Percentiles rank a stretch among this genome's conserved stretches.
These are phyloP conservation scores for Apteryx mantelli DNA, from an alignment of 2,113 vertebrate genomes.

Conservation along the genomic window DNA sequence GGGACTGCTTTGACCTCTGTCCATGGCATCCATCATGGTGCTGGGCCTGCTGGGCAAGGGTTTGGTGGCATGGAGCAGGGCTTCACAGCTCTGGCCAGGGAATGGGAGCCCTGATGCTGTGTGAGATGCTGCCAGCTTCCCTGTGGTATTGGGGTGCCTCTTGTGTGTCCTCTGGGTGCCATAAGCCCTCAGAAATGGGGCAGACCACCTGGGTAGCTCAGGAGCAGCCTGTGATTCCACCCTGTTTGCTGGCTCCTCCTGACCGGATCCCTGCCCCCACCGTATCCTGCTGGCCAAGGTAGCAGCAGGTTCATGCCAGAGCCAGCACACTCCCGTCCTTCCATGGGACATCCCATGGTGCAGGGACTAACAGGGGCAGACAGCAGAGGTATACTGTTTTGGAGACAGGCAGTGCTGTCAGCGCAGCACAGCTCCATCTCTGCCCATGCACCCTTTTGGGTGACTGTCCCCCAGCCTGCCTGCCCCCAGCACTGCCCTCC, in stretches of 20 bases:
- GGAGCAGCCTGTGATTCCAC: neutral
- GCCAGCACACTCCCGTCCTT: accelerated
- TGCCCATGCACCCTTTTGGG: neutral
- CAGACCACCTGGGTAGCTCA: neutral
- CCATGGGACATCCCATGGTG: neutral
- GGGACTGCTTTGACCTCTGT: neutral
- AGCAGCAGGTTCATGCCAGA: neutral
- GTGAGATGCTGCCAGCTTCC: neutral
- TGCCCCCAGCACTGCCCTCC: neutral
- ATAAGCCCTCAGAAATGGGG: neutral
- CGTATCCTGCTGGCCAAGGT: neutral
- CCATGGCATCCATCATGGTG: neutral
- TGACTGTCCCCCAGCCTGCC: neutral
- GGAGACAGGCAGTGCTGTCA: accelerated
- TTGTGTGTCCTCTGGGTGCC: neutral
- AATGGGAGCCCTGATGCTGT: neutral
- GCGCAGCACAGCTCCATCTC: neutral
- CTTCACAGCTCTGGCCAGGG: neutral
- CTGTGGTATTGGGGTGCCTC: neutral
- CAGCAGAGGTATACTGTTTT: neutral
- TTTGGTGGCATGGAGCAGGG: neutral
- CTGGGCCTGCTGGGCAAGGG: neutral
- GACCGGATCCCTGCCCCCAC: neutral
- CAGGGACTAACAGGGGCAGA: neutral
- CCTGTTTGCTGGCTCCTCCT: neutral